These are phyloP conservation scores for Scaptomyza montana DNA, from an alignment of 1,140 invertebrate species.

Conservation along the genomic window DNA sequence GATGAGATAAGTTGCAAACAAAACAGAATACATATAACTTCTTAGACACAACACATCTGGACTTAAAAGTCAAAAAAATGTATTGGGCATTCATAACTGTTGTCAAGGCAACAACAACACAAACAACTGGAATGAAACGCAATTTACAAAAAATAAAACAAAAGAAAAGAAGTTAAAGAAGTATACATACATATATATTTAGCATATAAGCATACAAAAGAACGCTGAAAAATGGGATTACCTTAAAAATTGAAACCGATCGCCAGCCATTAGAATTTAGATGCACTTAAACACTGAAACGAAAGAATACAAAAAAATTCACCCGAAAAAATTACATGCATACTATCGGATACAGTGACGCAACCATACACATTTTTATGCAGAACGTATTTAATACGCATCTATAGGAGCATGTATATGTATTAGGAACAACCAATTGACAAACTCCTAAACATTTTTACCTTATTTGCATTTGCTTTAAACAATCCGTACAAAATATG, in stretches of 20 bases:
- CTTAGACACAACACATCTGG: slow-evolving; percentile 23
- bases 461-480: no score
- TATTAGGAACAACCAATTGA: no score
- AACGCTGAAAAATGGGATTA: slow-evolving; percentile 9
- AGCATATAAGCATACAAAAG: slow-evolving; percentile 37
- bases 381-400: slow-evolving; percentile 8
- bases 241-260: slow-evolving; percentile 24
- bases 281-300: slow-evolving; percentile 19
- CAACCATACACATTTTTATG: slow-evolving; percentile 5
- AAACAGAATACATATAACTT: slow-evolving; percentile 25
- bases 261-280: slow-evolving; percentile 20
- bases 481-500: no score
- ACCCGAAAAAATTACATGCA: slow-evolving; percentile 10
- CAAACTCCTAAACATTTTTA: no score
- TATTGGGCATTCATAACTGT: slow-evolving; percentile 7
- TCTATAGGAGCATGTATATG: background rate
- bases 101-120: slow-evolving; percentile 37
- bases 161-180: no score
- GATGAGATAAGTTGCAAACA: slow-evolving; percentile 25
- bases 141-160: slow-evolving; percentile 1
- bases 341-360: background rate
- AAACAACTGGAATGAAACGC: slow-evolving; percentile 10
- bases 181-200: slow-evolving; percentile 23
- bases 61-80: slow-evolving; percentile 30
- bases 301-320: slow-evolving; percentile 20